Evolutionary conservation across 2,888 invertebrate genomes (phyloP).

Genomic region (Dasysyrphus tricinctus): DNA sequence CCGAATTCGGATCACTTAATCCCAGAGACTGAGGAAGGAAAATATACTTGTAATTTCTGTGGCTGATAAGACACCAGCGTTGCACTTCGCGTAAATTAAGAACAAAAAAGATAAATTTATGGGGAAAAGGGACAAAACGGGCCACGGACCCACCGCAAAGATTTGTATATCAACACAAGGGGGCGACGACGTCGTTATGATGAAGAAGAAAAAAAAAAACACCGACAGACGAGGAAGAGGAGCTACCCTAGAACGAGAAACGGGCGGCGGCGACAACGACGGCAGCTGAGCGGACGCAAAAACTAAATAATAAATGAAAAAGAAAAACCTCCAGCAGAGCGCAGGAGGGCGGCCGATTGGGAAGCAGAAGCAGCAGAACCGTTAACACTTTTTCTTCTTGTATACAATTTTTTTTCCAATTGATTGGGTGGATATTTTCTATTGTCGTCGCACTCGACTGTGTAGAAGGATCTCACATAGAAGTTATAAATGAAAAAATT

Average conservation of each 20-base stretch:
- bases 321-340: slow-evolving; percentile 45
- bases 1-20: slow-evolving; percentile 47
- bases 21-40: slow-evolving; percentile 24
- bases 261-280: slow-evolving; percentile 35
- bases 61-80: slow-evolving; percentile 46
- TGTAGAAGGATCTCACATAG: background rate
- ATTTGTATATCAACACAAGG: slow-evolving; percentile 55
- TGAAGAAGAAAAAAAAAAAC: slow-evolving; percentile 12
- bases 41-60: slow-evolving; percentile 43
- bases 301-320: slow-evolving; percentile 25
- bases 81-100: slow-evolving; percentile 52
- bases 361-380: slow-evolving; percentile 54
- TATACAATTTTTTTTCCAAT: slow-evolving; percentile 57
- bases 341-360: slow-evolving; percentile 41
- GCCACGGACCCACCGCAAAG: slow-evolving; percentile 70
- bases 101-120: slow-evolving; percentile 25
- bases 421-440: slow-evolving; percentile 48
- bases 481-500: slow-evolving; percentile 9
- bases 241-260: slow-evolving; percentile 7
- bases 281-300: slow-evolving; percentile 45
- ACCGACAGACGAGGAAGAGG: slow-evolving; percentile 36
- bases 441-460: slow-evolving; percentile 17
- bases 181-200: slow-evolving; percentile 37
- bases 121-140: slow-evolving; percentile 41
- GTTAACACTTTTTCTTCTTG: slow-evolving; percentile 71